Evolutionary conservation across 2,113 vertebrate genomes (phyloP), one percentile per base, ranked within the genome.

Genomic region (Sander lucioperca): DNA sequence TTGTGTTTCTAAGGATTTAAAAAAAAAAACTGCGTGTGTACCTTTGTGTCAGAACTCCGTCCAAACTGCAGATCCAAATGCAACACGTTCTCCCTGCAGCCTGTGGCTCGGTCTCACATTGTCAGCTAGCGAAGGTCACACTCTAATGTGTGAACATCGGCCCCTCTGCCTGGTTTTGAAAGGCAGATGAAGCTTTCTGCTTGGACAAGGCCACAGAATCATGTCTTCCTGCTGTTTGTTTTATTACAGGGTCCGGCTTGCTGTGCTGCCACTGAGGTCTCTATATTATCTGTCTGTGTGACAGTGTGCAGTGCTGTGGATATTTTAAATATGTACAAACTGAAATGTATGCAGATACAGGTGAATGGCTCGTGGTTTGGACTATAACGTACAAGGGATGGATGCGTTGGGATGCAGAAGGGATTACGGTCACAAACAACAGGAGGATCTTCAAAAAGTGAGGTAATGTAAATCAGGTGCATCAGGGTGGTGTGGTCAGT

Each of bases 81-180:
- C 79, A 79, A 84, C 75, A 82, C 63, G 23, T 79, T 83, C 66
- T 48, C 48, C 59, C 75, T 54, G 61, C 81, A 89, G 87, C 89
- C 88, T 50, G 79, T 84, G 80, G 80, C 89, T 83, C 43, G 1
- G 66, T 91, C 90, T 88, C 90, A 88, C 88, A 74, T 88, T 91
- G 92, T 91, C 92, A 89, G 12, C 74, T 63, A 64, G 70, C 36
- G 70, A 85, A 91, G 88, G 91, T 92, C 86, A 89, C 65, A 54
- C 76, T 82, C 84, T 91, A 92, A 94, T 93, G 92, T 91, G 90
- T 66, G 88, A 92, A 91, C 86, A 81, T 77, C 36, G 43, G 30
- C 65, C 76, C 23, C 68, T 54, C 45, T 74, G 62, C 23, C 61
- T 25, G 21, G 63, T 78, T 80, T 78, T 81, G 79, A 77, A 74